Conservation (phyloP, 2,888 invertebrate genomes). For the Lamellibrachia satsuma region DNA sequence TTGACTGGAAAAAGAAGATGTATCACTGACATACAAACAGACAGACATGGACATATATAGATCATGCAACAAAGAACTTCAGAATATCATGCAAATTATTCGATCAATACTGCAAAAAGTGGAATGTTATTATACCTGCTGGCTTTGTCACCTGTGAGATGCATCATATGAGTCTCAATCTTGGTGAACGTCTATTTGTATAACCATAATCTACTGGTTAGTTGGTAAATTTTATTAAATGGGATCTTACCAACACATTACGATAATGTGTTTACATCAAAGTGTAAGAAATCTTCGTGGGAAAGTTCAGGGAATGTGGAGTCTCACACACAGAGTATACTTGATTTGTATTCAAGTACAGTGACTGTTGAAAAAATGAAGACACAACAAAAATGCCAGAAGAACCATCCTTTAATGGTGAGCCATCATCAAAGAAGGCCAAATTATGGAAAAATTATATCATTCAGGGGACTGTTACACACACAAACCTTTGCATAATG, state of each 20-base stretch:
- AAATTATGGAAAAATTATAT: background rate
- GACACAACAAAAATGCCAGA: background rate
- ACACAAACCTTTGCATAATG: background rate
- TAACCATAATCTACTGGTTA: background rate
- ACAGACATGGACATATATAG: background rate
- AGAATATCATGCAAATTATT: background rate
- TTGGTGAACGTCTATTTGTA: background rate
- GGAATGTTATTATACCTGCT: background rate
- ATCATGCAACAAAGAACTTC: background rate
- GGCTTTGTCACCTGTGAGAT: background rate
- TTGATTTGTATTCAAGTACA: background rate
- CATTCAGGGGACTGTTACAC: background rate
- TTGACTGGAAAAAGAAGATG: background rate
- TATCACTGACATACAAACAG: background rate
- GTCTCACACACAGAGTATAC: background rate
- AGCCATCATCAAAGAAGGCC: background rate
- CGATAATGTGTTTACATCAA: background rate
- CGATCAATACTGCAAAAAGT: background rate
- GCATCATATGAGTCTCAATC: background rate
- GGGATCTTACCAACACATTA: too few relatives aligned
- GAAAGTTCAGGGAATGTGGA: background rate
- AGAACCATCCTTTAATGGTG: background rate
- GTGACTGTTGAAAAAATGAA: background rate
- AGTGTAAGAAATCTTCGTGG: background rate
- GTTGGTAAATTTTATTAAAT: background rate